phyloP scores from a whole-genome alignment of 2,113 vertebrate genomes.

The Neolamprologus caudopunctatus region DNA sequence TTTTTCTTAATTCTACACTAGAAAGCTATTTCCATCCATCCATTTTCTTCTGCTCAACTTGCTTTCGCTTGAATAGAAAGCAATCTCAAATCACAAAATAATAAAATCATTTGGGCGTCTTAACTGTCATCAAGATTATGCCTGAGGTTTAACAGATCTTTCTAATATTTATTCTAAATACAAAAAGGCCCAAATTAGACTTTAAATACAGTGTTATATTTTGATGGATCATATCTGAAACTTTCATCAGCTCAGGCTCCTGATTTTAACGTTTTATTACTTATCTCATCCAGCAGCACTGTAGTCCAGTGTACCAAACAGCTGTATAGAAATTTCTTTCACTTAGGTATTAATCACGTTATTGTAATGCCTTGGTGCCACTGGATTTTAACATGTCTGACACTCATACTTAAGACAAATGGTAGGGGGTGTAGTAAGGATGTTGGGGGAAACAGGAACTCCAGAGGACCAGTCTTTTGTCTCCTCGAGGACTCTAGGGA shows the following conservation, averaged over 20 bases:
- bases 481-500: too few relatives aligned
- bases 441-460: too few relatives aligned
- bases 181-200: neutral
- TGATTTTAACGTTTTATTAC: neutral
- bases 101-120: neutral
- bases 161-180: neutral
- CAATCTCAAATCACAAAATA: neutral
- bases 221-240: neutral
- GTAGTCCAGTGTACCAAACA: neutral
- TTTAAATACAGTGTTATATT: neutral
- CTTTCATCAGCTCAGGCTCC: neutral
- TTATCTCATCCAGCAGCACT: neutral
- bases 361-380: too few relatives aligned
- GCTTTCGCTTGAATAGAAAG: neutral
- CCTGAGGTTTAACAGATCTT: neutral
- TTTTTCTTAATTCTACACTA: neutral
- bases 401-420: too few relatives aligned
- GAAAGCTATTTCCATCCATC: neutral
- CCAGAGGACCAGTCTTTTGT: too few relatives aligned
- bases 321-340: too few relatives aligned
- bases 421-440: too few relatives aligned
- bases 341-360: too few relatives aligned
- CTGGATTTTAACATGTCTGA: too few relatives aligned
- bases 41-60: neutral
- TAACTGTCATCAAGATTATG: neutral